phyloP scores from a whole-genome alignment of 2,113 vertebrate species.

The Chionomys nivalis region DNA sequence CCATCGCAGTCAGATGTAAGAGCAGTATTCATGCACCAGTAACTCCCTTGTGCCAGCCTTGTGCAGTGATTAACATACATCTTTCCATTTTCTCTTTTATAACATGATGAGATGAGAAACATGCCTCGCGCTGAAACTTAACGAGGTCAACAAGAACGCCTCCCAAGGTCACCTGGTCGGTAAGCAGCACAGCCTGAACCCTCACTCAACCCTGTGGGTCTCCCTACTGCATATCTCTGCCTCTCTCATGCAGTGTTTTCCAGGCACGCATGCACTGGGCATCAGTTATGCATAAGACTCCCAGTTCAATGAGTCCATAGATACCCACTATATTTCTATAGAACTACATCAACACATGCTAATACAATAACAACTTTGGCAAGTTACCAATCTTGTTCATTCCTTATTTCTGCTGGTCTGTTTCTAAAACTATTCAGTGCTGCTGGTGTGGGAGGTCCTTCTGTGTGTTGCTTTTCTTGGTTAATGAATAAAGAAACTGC shows the following conservation, averaged over 20 bases:
- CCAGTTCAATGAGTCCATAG: neutral
- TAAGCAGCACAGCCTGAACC: neutral
- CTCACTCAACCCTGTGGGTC: neutral
- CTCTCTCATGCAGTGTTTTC: neutral
- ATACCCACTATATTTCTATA: neutral
- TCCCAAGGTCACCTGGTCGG: neutral
- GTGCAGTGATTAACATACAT: rapidly evolving
- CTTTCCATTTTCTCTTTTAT: neutral
- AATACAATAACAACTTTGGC: neutral
- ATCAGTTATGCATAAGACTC: neutral
- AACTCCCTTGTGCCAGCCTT: no score
- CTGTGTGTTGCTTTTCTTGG: no score
- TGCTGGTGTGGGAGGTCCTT: neutral
- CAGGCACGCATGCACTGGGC: neutral
- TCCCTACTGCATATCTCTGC: neutral
- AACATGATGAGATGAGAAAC: neutral
- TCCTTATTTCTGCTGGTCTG: neutral
- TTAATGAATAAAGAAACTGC: no score
- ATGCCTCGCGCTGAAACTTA: neutral
- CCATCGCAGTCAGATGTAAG: neutral
- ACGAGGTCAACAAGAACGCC: neutral
- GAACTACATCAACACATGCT: neutral
- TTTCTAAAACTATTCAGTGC: neutral
- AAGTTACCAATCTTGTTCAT: neutral
- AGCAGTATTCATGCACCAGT: neutral